Base-by-base conservation (phyloP, 2,888 invertebrate species). In the Neria commutata region DNA sequence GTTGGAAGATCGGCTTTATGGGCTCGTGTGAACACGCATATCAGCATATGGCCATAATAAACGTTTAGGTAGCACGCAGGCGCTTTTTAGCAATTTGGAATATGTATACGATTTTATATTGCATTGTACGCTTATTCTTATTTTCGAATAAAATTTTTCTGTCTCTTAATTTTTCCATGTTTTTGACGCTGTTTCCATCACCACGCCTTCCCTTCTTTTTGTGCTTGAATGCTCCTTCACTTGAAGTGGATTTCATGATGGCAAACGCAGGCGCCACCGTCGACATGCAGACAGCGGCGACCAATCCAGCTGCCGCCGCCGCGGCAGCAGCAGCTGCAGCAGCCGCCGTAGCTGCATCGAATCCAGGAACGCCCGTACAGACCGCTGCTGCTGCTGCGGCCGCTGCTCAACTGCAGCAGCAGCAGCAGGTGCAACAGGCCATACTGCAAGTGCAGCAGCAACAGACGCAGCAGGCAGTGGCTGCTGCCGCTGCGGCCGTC, bases 401-500 rank as follows among this genome's bases (percentile, higher is more conserved):
- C 59, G 70, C 78, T 40, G 69, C 74, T 56, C 65, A 75, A 65
- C 74, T 67, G 62, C 78, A 61, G 54, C 74, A 56, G 67, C 80
- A 81, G 67, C 78, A 77, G 67, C 81, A 80, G 66, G 80, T 78
- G 56, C 79, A 79, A 67, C 81, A 81, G 65, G 78, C 74, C 47
- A 80, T 80, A 62, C 63, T 73, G 66, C 80, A 80, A 66, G 81
- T 80, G 66, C 80, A 79, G 60, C 81, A 80, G 61, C 79, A 79
- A 70, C 79, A 79, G 65, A 77, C 77, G 65, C 79, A 80, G 59
- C 76, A 78, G 57, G 73, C 73, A 53, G 73, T 73, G 16, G 73
- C 76, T 24, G 76, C 75, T 3, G 76, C 73, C 4, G 77, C 76
- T 6, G 76, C 77, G 2, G 78, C 78, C 10, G 75, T 75, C 2